Conservation (phyloP, 92 coral and sea anemone species). For the Diadumene lineata region DNA sequence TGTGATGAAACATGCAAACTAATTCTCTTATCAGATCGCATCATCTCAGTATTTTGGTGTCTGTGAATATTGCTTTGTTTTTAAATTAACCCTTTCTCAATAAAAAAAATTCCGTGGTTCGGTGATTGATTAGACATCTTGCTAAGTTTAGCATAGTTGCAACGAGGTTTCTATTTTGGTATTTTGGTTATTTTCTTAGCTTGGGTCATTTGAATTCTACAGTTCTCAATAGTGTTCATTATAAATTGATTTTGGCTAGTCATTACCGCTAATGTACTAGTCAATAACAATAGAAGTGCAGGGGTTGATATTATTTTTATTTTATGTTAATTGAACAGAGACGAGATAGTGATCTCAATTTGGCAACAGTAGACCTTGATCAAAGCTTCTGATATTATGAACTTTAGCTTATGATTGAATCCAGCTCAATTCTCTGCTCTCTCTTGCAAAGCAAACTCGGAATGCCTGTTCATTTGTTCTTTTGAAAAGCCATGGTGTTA, state of each 20-base stretch:
- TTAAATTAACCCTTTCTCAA: not conserved
- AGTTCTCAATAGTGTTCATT: not conserved
- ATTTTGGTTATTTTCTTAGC: not conserved
- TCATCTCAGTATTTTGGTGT: not conserved
- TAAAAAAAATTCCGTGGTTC: not conserved
- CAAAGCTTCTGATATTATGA: slow-evolving; percentile 14
- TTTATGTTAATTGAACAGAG: slow-evolving; percentile 1
- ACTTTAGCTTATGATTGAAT: not conserved
- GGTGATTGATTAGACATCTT: not conserved
- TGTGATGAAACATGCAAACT: slow-evolving; percentile 5
- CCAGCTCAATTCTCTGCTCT: slow-evolving; percentile 13
- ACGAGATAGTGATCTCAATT: slow-evolving; percentile 25
- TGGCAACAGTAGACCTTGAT: slow-evolving; percentile 22
- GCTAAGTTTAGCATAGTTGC: not conserved
- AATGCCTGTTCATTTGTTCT: not conserved
- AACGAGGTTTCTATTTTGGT: not conserved
- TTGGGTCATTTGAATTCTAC: slow-evolving; percentile 16
- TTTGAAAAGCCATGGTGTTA: slow-evolving; percentile 9
- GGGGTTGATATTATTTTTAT: slow-evolving; percentile 1
- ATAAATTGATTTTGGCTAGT: slow-evolving; percentile 22
- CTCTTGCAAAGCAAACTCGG: slow-evolving; percentile 11
- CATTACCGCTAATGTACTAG: not conserved
- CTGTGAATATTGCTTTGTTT: not conserved
- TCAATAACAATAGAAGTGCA: not conserved
- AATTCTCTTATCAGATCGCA: slow-evolving; percentile 1